These are phyloP conservation scores for Drosophila demipolita DNA, from an alignment of 2,888 invertebrate genomes.

Conservation along the genomic window DNA sequence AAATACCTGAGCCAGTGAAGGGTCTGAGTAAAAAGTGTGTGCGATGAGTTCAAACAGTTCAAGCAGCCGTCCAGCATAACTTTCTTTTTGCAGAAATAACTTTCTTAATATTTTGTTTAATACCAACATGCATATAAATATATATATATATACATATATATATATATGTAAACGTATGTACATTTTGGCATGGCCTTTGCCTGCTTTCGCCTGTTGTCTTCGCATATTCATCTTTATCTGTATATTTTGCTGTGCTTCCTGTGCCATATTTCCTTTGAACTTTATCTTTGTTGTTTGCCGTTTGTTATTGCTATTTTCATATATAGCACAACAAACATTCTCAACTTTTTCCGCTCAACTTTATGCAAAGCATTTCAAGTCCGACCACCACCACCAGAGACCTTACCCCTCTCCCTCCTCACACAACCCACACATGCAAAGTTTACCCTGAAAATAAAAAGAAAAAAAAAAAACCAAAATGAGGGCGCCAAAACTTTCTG, in stretches of 20 bases:
- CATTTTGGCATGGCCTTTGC: slow-evolving; percentile 9
- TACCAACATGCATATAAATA: slow-evolving; percentile 11
- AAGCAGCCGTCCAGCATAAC: slow-evolving; percentile 40
- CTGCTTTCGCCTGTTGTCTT: slow-evolving; percentile 28
- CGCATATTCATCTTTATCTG: slow-evolving; percentile 43
- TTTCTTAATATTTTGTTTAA: slow-evolving; percentile 73
- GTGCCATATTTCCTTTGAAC: slow-evolving; percentile 74
- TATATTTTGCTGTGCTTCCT: slow-evolving; percentile 63
- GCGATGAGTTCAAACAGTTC: slow-evolving; percentile 21
- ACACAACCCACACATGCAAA: slow-evolving; percentile 2
- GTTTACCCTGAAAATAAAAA: slow-evolving; percentile 13
- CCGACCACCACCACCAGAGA: not conserved
- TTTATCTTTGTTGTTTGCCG: slow-evolving; percentile 71
- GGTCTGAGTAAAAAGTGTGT: slow-evolving; percentile 22
- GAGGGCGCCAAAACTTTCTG: slow-evolving; percentile 68
- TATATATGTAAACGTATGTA: not conserved
- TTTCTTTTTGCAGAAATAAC: slow-evolving; percentile 68
- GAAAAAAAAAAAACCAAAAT: slow-evolving; percentile 21
- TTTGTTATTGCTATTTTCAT: slow-evolving; percentile 60
- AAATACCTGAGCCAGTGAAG: slow-evolving; percentile 49
- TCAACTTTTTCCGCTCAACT: slow-evolving; percentile 69
- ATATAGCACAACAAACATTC: slow-evolving; percentile 62
- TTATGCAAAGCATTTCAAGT: slow-evolving; percentile 68
- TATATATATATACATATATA: slow-evolving; percentile 18
- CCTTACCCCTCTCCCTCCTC: not conserved